Evolutionary conservation across 2,797 vertebrate species (phyloP), one percentile per base, ranked within the genome.

Genomic region (Falco rusticolus): DNA sequence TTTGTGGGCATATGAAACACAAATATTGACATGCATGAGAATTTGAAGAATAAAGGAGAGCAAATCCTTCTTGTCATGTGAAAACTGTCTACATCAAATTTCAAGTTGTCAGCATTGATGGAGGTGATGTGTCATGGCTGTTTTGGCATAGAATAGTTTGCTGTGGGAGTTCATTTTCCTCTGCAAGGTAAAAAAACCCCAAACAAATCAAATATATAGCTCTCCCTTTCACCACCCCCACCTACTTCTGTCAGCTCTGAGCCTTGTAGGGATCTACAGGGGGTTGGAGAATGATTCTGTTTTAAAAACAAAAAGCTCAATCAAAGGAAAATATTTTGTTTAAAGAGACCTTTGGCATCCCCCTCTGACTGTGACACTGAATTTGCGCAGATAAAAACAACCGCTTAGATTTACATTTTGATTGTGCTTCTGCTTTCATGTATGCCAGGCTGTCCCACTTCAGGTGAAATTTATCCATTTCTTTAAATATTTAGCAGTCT

Each of bases 401-500:
- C 72, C 18, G 70, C 96, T 97, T 95, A 81, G 91, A 98, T 98
- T 98, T 97, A 97, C 96, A 97, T 97, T 98, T 98, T 96, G 96
- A 97, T 98, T 97, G 96, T 96, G 95, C 91, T 94, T 91, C 90
- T 95, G 94, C 96, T 98, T 98, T 97, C 96, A 85, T 97, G 97
- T 97, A 96, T 97, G 90, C 57, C 5, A 95, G 93, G 96, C 96
- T 96, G 95, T 94, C 97, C 97, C 98, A 96, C 98, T 98, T 98
- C 97, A 97, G 98, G 97, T 98, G 98, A 98, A 98, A 98, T 97
- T 97, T 98, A 98, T 98, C 98, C 98, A 98, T 98, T 98, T 98
- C 98, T 99, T 99, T 98, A 99, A 99, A 99, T 99, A 98, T 99
- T 99, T 99, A 99, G 98, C 98, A 98, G 98, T 99, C 99, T 99